phyloP scores from a whole-genome alignment of 2,888 invertebrate species.

The Platynereis dumerilii region DNA sequence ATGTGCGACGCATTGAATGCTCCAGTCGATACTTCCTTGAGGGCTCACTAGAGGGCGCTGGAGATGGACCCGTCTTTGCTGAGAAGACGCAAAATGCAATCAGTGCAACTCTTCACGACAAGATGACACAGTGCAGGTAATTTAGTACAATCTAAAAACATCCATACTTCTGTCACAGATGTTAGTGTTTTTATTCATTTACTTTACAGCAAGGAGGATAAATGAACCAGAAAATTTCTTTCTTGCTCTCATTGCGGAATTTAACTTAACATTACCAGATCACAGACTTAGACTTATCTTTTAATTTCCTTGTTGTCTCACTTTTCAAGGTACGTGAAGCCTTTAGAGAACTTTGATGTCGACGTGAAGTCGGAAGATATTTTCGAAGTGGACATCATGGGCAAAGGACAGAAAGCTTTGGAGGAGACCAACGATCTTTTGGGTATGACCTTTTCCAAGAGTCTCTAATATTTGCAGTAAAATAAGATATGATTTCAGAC shows the following conservation, averaged over 20 bases:
- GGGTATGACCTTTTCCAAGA: too few relatives aligned
- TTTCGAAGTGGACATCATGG: slow-evolving; percentile 83
- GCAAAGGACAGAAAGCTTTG: slow-evolving; percentile 79
- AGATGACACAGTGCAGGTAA: slow-evolving; percentile 86
- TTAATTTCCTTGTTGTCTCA: too few relatives aligned
- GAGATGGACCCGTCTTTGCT: background rate
- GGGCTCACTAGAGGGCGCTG: slow-evolving; percentile 20
- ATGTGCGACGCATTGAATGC: slow-evolving; percentile 79
- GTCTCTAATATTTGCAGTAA: too few relatives aligned
- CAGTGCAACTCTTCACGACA: slow-evolving; percentile 73
- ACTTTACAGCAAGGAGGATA: too few relatives aligned
- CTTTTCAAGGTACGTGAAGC: slow-evolving; percentile 54
- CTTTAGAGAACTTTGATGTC: slow-evolving; percentile 69
- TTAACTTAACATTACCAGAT: too few relatives aligned
- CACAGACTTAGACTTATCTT: too few relatives aligned
- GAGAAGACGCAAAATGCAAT: slow-evolving; percentile 17
- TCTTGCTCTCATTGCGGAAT: too few relatives aligned
- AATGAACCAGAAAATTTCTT: too few relatives aligned
- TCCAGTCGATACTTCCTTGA: slow-evolving; percentile 69
- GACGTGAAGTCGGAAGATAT: slow-evolving; percentile 73
- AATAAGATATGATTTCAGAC: too few relatives aligned
- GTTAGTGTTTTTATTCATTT: too few relatives aligned
- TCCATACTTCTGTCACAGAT: too few relatives aligned
- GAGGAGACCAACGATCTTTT: slow-evolving; percentile 80
- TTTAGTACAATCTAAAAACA: too few relatives aligned